These are phyloP conservation scores for Nothocercus nigrocapillus DNA, from an alignment of 2,113 vertebrate genomes.

Conservation along the genomic window DNA sequence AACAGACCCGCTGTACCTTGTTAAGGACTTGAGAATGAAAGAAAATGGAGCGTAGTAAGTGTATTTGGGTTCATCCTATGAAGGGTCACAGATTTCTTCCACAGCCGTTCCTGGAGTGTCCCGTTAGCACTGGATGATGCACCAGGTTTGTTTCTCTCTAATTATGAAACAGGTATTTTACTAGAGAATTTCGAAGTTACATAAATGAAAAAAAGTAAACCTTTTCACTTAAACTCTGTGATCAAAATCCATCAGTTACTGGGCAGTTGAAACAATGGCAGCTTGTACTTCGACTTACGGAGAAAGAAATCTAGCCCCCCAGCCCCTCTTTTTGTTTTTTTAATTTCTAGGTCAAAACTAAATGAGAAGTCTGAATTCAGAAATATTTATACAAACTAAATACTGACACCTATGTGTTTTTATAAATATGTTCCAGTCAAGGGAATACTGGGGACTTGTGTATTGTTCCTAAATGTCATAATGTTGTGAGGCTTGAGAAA, in stretches of 20 bases:
- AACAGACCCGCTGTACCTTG: not conserved
- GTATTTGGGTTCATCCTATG: not conserved
- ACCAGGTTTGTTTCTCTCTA: not conserved
- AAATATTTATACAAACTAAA: not conserved
- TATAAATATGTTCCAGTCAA: not conserved
- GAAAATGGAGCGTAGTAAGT: not conserved
- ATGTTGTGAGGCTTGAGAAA: not conserved
- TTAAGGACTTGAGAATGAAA: not conserved
- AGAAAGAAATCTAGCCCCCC: not conserved
- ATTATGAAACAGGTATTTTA: not conserved
- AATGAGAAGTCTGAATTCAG: not conserved
- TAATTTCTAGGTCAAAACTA: not conserved
- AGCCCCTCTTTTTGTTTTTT: too few species aligned
- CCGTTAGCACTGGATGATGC: not conserved
- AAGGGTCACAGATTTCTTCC: not conserved
- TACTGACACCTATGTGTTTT: not conserved
- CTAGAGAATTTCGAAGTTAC: not conserved
- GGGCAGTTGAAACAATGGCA: not conserved
- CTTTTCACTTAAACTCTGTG: not conserved
- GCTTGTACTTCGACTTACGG: not conserved
- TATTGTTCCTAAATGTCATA: not conserved
- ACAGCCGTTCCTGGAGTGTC: not conserved
- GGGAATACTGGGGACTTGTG: not conserved
- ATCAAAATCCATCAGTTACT: not conserved
- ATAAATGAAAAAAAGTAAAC: not conserved